These are phyloP conservation scores for Ichneumoninae sp. DNA, from an alignment of 2,888 invertebrate genomes.

Conservation along the genomic window DNA sequence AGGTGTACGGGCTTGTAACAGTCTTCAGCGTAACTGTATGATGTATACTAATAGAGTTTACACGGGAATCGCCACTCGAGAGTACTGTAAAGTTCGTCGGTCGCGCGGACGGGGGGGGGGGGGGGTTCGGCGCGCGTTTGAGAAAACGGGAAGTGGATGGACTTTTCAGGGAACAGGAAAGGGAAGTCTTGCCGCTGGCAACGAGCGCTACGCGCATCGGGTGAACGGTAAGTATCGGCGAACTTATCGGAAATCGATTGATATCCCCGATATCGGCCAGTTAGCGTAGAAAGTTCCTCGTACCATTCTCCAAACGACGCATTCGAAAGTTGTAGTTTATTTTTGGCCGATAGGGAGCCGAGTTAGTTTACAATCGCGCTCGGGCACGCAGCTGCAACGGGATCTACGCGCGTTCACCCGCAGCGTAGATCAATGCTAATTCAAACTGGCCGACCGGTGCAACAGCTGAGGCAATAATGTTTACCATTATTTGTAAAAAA, in stretches of 20 bases:
- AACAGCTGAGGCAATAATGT: not conserved
- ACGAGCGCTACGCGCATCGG: not conserved
- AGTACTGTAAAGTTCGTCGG: not conserved
- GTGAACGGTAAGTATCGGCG: conserved; percentile 1
- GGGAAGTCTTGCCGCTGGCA: not conserved
- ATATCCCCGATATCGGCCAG: not conserved
- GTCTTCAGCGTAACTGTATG: conserved; percentile 41
- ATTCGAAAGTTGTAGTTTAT: conserved; percentile 31
- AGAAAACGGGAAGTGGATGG: not conserved
- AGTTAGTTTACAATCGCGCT: not conserved
- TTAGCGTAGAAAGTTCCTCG: conserved; percentile 24
- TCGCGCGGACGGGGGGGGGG: not conserved
- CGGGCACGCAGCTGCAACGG: not conserved
- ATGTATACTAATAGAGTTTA: conserved; percentile 44
- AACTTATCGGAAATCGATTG: conserved; percentile 27
- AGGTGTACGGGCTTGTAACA: conserved; percentile 30
- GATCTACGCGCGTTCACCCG: conserved; percentile 9
- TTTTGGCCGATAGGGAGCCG: conserved; percentile 3
- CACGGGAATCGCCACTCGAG: conserved; percentile 14
- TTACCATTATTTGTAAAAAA: too few species aligned
- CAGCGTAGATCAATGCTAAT: not conserved
- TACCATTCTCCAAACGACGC: conserved; percentile 1
- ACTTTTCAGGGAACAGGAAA: conserved; percentile 14
- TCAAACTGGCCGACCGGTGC: not conserved
- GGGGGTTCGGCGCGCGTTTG: not conserved